These are phyloP conservation scores for Physella acuta DNA, from an alignment of 1,140 invertebrate genomes.

Conservation along the genomic window DNA sequence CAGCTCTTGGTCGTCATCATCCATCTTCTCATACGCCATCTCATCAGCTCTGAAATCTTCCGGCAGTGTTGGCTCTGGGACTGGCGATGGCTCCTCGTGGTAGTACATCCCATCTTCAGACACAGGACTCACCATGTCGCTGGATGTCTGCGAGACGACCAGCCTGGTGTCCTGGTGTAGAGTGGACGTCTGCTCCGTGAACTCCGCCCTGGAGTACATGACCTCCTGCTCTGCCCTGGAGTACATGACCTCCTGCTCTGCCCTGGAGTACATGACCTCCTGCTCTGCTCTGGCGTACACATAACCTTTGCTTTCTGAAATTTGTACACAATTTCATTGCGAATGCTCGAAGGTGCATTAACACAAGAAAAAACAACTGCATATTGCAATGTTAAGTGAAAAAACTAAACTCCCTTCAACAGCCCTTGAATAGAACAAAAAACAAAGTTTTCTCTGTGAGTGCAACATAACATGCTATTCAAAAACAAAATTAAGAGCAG, in stretches of 20 bases:
- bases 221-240: conserved; percentile 13
- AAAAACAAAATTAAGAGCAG: no score
- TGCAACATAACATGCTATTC: no score
- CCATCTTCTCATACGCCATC: conserved; percentile 14
- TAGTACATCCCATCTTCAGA: conserved; percentile 30
- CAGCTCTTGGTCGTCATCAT: conserved; percentile 7
- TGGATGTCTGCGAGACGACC: conserved; percentile 11
- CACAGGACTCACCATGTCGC: conserved; percentile 29
- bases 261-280: background rate
- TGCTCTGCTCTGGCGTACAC: background rate
- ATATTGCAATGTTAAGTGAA: no score
- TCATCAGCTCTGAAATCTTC: conserved; percentile 29
- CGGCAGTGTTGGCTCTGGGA: conserved; percentile 35
- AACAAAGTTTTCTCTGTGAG: no score
- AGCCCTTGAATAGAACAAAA: no score
- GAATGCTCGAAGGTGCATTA: no score
- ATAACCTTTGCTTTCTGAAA: conserved; percentile 16
- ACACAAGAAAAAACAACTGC: no score
- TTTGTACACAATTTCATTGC: conserved; percentile 8
- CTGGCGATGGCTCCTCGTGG: conserved; percentile 36
- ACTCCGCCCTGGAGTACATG: conserved; percentile 20
- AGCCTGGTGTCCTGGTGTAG: no score
- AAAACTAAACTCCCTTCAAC: no score
- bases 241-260: conserved; percentile 20
- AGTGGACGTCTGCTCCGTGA: no score